Evolutionary conservation across 2,113 vertebrate species (phyloP).

Genomic region (Vireo altiloquus): DNA sequence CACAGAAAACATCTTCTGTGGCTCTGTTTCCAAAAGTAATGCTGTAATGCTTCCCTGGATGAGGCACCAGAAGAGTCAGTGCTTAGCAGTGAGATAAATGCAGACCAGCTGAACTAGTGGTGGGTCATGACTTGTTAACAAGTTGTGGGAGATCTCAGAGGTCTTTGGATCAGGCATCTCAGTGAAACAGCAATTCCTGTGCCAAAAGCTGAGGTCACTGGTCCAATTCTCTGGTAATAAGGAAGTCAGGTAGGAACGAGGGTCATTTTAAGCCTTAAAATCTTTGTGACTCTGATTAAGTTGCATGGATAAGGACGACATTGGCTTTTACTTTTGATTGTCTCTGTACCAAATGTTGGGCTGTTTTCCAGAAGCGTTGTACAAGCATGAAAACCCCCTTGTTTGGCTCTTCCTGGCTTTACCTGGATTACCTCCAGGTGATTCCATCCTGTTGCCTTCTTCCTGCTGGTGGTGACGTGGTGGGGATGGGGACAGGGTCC

Average conservation of each 20-base stretch:
- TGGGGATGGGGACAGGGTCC: neutral
- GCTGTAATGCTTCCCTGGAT: neutral
- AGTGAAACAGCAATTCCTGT: neutral
- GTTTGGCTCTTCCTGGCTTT: neutral
- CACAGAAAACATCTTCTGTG: neutral
- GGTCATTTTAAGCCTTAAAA: slow-evolving; percentile 14
- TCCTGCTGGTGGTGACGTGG: neutral
- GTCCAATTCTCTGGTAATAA: neutral
- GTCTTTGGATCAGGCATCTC: neutral
- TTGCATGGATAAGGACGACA: neutral
- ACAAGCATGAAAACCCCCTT: neutral
- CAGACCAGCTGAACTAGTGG: neutral
- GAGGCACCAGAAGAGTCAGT: neutral
- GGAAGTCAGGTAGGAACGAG: slow-evolving; percentile 8
- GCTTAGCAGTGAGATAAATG: neutral
- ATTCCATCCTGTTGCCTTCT: neutral
- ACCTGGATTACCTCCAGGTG: neutral
- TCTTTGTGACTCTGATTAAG: slow-evolving; percentile 2
- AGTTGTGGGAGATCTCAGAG: neutral
- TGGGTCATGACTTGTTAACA: rapidly evolving
- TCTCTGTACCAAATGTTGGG: neutral
- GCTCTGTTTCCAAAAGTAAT: neutral
- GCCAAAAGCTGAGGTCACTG: neutral
- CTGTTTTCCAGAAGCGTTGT: neutral
- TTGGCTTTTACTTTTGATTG: neutral